phyloP scores from a whole-genome alignment of 1,140 invertebrate genomes.

The Latrodectus geometricus region DNA sequence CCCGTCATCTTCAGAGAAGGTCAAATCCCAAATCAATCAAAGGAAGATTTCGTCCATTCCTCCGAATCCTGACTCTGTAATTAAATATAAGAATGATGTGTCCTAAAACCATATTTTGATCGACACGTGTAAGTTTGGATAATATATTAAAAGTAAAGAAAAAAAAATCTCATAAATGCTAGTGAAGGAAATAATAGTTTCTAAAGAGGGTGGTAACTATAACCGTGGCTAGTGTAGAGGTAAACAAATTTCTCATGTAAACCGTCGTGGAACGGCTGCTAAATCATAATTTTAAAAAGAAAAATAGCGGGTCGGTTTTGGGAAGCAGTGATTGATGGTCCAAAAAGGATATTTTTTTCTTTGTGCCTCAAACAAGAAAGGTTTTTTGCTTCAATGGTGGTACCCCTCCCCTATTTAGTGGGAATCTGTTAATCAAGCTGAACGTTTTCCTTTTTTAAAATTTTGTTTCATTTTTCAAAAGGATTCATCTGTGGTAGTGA shows the following conservation, averaged over 20 bases:
- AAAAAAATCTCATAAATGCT: neutral
- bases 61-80: conserved; percentile 26
- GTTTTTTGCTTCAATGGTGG: conserved; percentile 8
- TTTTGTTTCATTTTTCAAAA: too few relatives aligned
- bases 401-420: conserved; percentile 3
- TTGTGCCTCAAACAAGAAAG: too few relatives aligned
- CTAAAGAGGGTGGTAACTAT: conserved; percentile 25
- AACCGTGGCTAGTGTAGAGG: neutral
- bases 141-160: conserved; percentile 40
- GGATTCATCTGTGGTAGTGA: too few relatives aligned
- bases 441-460: too few relatives aligned
- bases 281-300: conserved; percentile 52
- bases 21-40: conserved; percentile 53
- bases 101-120: conserved; percentile 37
- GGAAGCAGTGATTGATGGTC: conserved; percentile 41
- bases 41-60: neutral
- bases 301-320: conserved; percentile 7
- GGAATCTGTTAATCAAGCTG: neutral
- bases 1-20: conserved; percentile 15
- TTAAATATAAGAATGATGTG: conserved; percentile 45
- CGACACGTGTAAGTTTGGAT: conserved; percentile 14
- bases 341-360: conserved; percentile 7
- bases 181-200: neutral
- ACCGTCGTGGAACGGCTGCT: conserved; percentile 12
- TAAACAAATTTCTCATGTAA: conserved; percentile 35